Conservation (phyloP, 2,888 invertebrate genomes). For the Neuroscelio doddi region DNA sequence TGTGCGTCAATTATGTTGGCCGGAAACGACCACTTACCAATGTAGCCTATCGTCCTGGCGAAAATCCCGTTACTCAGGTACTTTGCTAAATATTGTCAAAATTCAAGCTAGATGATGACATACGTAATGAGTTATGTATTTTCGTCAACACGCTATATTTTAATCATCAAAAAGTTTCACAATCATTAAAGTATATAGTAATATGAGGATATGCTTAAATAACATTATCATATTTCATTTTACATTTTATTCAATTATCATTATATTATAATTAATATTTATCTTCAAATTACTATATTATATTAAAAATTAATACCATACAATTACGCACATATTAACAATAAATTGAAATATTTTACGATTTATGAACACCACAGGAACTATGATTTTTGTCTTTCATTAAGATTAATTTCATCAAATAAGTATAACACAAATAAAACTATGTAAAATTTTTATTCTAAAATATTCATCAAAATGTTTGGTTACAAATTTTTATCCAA, state of each 20-base stretch:
- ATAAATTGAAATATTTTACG: neutral
- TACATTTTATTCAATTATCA: too few species aligned
- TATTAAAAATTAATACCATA: neutral
- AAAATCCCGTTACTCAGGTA: slow-evolving; percentile 94
- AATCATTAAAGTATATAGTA: too few species aligned
- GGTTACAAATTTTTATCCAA: too few species aligned
- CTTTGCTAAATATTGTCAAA: slow-evolving; percentile 48
- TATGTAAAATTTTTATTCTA: too few species aligned
- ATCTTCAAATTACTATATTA: neutral
- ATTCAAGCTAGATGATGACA: slow-evolving; percentile 11
- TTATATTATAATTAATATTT: too few species aligned
- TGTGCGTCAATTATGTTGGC: slow-evolving; percentile 95
- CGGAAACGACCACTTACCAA: slow-evolving; percentile 91
- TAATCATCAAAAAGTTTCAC: too few species aligned
- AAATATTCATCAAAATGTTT: too few species aligned
- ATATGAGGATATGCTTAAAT: too few species aligned
- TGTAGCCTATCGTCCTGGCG: slow-evolving; percentile 90
- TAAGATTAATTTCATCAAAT: neutral
- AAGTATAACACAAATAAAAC: neutral
- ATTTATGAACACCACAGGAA: neutral
- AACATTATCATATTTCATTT: too few species aligned
- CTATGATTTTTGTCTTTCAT: neutral
- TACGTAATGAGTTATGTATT: slow-evolving; percentile 21
- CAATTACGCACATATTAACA: neutral
- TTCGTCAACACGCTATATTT: slow-evolving; percentile 14